These are phyloP conservation scores for Elegia similella DNA, from an alignment of 2,888 invertebrate species.

Conservation along the genomic window DNA sequence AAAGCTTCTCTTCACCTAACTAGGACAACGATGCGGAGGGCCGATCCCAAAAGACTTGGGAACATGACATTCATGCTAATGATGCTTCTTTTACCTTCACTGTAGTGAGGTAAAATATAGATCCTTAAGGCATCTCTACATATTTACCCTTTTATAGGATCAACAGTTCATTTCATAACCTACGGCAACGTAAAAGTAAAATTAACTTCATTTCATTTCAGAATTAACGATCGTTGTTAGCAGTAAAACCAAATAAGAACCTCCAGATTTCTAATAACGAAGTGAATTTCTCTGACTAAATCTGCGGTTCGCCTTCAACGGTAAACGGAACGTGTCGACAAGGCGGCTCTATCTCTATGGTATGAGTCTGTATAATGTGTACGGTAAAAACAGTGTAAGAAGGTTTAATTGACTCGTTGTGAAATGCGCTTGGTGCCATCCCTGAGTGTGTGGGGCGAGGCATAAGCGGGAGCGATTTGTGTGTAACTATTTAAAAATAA, in stretches of 20 bases:
- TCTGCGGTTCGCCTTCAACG: background rate
- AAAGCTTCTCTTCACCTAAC: too few species aligned
- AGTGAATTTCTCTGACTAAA: conserved; percentile 3
- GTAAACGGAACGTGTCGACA: conserved; percentile 11
- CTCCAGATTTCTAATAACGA: conserved; percentile 2
- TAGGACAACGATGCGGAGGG: too few species aligned
- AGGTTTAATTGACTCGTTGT: conserved; percentile 68
- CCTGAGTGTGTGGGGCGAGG: conserved; percentile 27
- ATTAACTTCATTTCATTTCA: background rate
- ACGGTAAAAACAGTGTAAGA: conserved; percentile 48
- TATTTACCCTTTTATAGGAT: too few species aligned
- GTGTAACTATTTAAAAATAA: too few species aligned
- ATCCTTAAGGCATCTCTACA: too few species aligned
- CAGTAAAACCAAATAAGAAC: background rate
- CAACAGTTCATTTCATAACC: too few species aligned
- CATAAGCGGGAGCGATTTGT: conserved; percentile 33
- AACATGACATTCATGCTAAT: too few species aligned
- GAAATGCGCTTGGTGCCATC: conserved; percentile 54
- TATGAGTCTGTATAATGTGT: conserved; percentile 34
- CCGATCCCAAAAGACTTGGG: too few species aligned
- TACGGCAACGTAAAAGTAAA: too few species aligned
- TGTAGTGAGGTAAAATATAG: too few species aligned
- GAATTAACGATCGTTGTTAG: background rate
- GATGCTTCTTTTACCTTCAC: too few species aligned
- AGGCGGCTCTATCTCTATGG: conserved; percentile 33